These are phyloP conservation scores for Cryptocheilus praepositus DNA, from an alignment of 2,888 invertebrate species.

Conservation along the genomic window DNA sequence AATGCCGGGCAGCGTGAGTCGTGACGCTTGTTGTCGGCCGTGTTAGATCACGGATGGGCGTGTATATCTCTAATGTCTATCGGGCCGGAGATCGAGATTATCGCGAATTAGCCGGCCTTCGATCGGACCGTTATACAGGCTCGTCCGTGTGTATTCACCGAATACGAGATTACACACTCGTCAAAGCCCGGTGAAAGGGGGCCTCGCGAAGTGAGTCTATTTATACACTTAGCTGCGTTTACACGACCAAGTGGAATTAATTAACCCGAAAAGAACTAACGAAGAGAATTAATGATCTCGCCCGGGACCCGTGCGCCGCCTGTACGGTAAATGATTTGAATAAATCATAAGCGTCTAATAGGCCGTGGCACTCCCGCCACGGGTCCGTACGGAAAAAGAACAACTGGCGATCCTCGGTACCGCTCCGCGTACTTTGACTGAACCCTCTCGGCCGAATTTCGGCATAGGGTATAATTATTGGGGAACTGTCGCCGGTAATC, in stretches of 20 bases:
- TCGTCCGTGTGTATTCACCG: too few species aligned
- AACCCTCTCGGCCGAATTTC: too few species aligned
- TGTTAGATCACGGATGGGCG: conserved; percentile 6
- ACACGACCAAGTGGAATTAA: conserved; percentile 31
- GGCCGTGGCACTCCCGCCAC: too few species aligned
- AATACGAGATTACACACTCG: conserved; percentile 23
- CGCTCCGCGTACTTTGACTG: too few species aligned
- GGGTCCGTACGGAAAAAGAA: too few species aligned
- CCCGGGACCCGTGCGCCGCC: too few species aligned
- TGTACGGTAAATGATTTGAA: too few species aligned
- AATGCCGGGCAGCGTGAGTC: conserved; percentile 21
- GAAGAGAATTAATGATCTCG: background rate
- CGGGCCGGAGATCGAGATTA: conserved; percentile 20
- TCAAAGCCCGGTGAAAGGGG: conserved; percentile 38
- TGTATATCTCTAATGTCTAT: conserved; percentile 25
- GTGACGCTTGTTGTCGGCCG: background rate
- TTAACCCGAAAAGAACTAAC: conserved; percentile 17
- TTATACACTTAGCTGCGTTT: conserved; percentile 21
- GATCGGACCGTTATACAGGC: conserved; percentile 39
- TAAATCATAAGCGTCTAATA: too few species aligned
- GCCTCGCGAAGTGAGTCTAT: conserved; percentile 19
- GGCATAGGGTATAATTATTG: too few species aligned
- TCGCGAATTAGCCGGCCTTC: conserved; percentile 36
- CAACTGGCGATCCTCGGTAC: too few species aligned
- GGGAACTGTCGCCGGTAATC: too few species aligned